Base-by-base conservation (phyloP, 2,797 vertebrate genomes). In the Syncerus caffer region DNA sequence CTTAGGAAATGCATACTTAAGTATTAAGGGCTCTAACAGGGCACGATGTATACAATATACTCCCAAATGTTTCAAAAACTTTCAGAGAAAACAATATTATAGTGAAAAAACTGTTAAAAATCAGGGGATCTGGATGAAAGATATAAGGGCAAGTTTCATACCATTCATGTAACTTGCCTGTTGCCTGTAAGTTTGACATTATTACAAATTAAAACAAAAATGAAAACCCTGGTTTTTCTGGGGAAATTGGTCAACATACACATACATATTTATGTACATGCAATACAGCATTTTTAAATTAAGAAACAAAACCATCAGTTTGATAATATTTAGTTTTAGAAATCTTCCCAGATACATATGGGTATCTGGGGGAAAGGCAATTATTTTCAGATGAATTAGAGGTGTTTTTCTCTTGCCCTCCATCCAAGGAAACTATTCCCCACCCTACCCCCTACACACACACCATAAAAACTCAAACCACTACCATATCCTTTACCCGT, bases 271-370 rank as follows among this genome's bases (percentile, higher is more conserved):
- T 74, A 38, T 15, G 38, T 64, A 27, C 21, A 53, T 62, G 25
- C 19, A 82, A 60, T 45, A 47, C 11, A 55, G 16, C 4, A 79
- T 91, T 86, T 90, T 96, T 90, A 8, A 47, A 29, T 38, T 90
- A 58, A 58, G 82, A 96, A 93, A 50, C n/a, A 21, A n/a, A 45
- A 55, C 67, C 55, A 80, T 84, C 83, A 58, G 5, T 93, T 96
- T 88, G 60, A 92, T 62, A 82, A 14, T 82, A 96, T 50, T 82
- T 85, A 94, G n/a, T 94, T 93, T 76, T 85, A 17, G 64, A 96
- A 57, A 34, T 31, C 47, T 45, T 96, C 62, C 62, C 19, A 89
- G 94, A 29, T 89, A 97, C 25, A 93, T 95, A 2, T 92, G 15
- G 94, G 92, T 7, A 58, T 53, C 42, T 71, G 38, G 82, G 42